These are phyloP conservation scores for Ooceraea biroi DNA, from an alignment of 1,140 invertebrate species.

Conservation along the genomic window DNA sequence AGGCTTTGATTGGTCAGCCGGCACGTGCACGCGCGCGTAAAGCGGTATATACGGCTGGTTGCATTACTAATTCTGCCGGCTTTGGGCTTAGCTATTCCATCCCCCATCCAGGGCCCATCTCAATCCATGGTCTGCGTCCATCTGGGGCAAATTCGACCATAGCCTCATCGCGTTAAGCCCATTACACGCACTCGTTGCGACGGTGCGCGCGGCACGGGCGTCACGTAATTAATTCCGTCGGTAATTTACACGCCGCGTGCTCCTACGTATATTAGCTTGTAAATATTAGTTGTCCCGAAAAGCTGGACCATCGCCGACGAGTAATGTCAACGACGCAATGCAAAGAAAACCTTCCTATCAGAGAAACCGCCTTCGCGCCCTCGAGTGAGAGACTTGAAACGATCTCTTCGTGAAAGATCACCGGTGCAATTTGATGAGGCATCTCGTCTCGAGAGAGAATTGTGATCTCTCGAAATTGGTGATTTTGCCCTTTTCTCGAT, in stretches of 20 bases:
- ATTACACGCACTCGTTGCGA: constrained; percentile 61
- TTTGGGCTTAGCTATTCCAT: constrained; percentile 63
- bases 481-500: background rate
- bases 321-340: background rate
- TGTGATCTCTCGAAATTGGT: background rate
- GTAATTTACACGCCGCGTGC: constrained; percentile 40
- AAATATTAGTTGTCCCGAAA: constrained; percentile 16
- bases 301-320: background rate
- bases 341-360: background rate
- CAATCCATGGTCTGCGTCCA: constrained; percentile 47
- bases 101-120: constrained; percentile 16
- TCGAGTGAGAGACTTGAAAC: background rate
- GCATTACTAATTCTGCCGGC: constrained; percentile 74
- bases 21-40: constrained; percentile 67
- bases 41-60: constrained; percentile 54
- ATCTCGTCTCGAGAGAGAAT: background rate
- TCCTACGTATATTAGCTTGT: constrained; percentile 15
- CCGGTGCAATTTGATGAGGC: background rate
- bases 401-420: background rate
- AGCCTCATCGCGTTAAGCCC: constrained; percentile 57
- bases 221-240: constrained; percentile 55
- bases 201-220: constrained; percentile 37
- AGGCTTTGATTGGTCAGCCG: constrained; percentile 74
- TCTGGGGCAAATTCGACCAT: constrained; percentile 57
- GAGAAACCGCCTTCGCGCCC: background rate